Base-by-base conservation (phyloP, 2,113 vertebrate genomes). In the Sorex araneus region DNA sequence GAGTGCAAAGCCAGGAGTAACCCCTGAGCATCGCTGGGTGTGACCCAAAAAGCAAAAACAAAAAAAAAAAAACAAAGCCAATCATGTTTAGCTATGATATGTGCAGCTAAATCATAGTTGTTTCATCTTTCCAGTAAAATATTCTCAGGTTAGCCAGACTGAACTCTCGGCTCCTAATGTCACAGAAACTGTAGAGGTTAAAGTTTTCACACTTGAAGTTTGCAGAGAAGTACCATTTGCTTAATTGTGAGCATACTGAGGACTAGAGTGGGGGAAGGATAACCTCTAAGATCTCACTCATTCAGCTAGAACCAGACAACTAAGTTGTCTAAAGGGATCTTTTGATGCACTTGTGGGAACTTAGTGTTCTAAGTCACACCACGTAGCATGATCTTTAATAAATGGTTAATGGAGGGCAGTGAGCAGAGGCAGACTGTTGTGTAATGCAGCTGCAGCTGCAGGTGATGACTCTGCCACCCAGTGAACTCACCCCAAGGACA, bases 201-300 rank as follows among this genome's bases (percentile, higher is more conserved):
- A 99, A 98, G 98, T 98, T 99, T 98, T 98, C 97, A 98, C 97
- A 98, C 9, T 64, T 64, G 27, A 25, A 98, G 98, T 98, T 99
- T 98, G 98, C 97, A 98, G 97, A 98, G 97, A 97, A 98, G 90
- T 97, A 92, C 95, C 97, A 69, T 0, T 40, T 80, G 91, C 3
- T 1, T 90, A 40, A 79, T 74, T 90, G 47, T 87, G 60, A 93
- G 76, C 81, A 86, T 75, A 30, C 28, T 88, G 73, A 88, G 70
- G 70, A 83, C 86, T 83, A 92, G 73, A 71, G 30, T 45, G 66
- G 36, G 82, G 64, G 82, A 78, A 73, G 28, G 25, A 57, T 83
- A 11, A 10, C 11, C 74, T 12, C 60, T 76, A 67, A 47, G 28
- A 28, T 70, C 91, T 43, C 87, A 32, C 50, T 74, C 81, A 80